A percentile compares a stretch with the other conserved stretches of the same genome.
phyloP scores from a whole-genome alignment of 2,113 vertebrate genomes.

The Rhodinocichla rosea region DNA sequence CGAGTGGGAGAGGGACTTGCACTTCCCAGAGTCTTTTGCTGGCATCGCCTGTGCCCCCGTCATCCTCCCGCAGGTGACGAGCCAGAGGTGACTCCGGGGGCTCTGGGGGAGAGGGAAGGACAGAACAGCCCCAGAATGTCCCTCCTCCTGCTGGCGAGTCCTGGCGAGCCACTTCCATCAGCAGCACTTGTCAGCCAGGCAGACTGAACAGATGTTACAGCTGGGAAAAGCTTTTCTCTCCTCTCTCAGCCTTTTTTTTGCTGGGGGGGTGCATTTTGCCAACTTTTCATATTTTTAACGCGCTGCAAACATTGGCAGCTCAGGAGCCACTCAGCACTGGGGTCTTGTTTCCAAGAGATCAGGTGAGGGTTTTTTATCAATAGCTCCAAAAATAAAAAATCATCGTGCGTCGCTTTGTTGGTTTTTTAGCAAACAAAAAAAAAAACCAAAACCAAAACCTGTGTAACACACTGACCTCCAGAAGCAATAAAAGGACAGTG shows the following conservation, averaged over 20 bases:
- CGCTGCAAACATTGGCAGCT: neutral
- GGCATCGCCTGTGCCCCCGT: conserved; percentile 87
- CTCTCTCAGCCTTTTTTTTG: neutral
- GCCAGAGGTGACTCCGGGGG: conserved; percentile 70
- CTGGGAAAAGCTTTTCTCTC: neutral
- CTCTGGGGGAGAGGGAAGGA: neutral
- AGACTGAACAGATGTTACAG: neutral
- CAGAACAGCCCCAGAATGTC: neutral
- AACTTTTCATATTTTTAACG: neutral
- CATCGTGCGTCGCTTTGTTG: neutral
- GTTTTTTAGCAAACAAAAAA: neutral
- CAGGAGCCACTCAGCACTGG: neutral
- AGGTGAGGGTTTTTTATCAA: neutral
- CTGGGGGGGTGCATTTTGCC: neutral
- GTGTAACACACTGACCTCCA: neutral
- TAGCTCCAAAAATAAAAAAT: neutral
- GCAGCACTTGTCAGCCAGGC: neutral
- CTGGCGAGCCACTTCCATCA: neutral
- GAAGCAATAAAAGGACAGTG: conserved; percentile 36
- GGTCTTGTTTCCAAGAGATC: neutral
- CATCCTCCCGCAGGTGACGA: conserved; percentile 81
- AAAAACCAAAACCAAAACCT: neutral
- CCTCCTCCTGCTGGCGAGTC: neutral
- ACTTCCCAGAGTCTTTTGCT: conserved; percentile 94
- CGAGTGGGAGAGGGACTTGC: conserved; percentile 96